Evolutionary conservation across 2,113 vertebrate species (phyloP), one percentile per base, ranked within the genome.

Genomic region (Tichodroma muraria): DNA sequence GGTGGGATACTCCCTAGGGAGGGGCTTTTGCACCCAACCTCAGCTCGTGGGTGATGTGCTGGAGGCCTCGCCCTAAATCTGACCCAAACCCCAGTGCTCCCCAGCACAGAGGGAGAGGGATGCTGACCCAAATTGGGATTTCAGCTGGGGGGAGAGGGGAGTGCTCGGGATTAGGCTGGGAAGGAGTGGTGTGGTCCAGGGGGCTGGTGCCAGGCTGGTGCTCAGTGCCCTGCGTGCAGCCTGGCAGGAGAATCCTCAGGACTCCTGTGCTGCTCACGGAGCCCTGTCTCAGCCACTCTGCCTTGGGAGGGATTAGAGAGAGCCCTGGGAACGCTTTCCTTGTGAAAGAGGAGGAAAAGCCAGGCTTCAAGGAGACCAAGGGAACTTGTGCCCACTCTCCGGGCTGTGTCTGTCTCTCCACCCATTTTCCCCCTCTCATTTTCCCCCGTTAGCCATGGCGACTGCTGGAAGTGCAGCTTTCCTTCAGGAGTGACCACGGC

Each of bases 251-350:
- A 13, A 40, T 0, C 47, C 56, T 25, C 65, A 70, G 52, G 15
- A 24, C 20, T 19, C 60, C 42, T 21, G 17, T 3, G 19, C 37
- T n/a, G 14, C 54, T 78, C 13, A 17, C 0, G 0, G 45, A 40
- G 52, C 28, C 40, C 8, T 40, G 5, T 18, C n/a, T 57, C 59
- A 19, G 13, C 4, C 66, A 5, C n/a, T 14, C 49, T 70, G 61
- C 85, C 56, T 4, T 17, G 45, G 68, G 38, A 57, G 8, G 13
- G 12, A 6, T 42, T 18, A 45, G 35, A 56, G 66, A 40, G 4
- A 52, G 16, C 37, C 22, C 24, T 69, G 63, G 68, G 44, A 45
- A 35, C 17, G 13, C 25, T 68, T 40, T 63, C 44, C 66, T 24
- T 15, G 4, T 21, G 52, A 7, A 21, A 23, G 15, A 35, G 31